These are phyloP conservation scores for Pteruthius melanotis DNA, from an alignment of 2,113 vertebrate genomes.

Conservation along the genomic window DNA sequence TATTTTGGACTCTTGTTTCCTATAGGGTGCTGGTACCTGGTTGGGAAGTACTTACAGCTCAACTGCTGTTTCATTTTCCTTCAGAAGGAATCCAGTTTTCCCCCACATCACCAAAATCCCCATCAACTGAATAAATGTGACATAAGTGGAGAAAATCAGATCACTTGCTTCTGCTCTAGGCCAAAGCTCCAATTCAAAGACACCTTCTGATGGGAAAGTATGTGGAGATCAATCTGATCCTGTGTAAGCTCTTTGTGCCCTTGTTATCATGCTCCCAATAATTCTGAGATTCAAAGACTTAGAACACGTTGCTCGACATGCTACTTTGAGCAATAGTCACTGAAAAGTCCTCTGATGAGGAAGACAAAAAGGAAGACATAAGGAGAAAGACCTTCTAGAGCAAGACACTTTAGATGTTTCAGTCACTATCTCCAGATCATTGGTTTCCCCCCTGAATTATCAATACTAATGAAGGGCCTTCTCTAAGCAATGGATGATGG, in stretches of 20 bases:
- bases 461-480: background rate
- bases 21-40: fast-evolving
- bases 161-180: background rate
- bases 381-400: background rate
- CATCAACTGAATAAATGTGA: background rate
- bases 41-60: background rate
- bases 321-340: background rate
- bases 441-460: background rate
- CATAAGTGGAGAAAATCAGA: background rate
- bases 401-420: background rate
- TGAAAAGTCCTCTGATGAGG: background rate
- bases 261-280: background rate
- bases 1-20: background rate
- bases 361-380: background rate
- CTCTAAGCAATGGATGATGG: background rate
- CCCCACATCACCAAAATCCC: background rate
- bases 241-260: background rate
- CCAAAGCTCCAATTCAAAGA: background rate
- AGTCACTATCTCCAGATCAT: background rate
- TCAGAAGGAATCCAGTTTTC: background rate
- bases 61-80: background rate
- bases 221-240: background rate
- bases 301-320: background rate
- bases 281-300: background rate
- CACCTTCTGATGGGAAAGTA: background rate